Conservation (phyloP, 2,888 invertebrate genomes). For the Capitulum mitella region DNA sequence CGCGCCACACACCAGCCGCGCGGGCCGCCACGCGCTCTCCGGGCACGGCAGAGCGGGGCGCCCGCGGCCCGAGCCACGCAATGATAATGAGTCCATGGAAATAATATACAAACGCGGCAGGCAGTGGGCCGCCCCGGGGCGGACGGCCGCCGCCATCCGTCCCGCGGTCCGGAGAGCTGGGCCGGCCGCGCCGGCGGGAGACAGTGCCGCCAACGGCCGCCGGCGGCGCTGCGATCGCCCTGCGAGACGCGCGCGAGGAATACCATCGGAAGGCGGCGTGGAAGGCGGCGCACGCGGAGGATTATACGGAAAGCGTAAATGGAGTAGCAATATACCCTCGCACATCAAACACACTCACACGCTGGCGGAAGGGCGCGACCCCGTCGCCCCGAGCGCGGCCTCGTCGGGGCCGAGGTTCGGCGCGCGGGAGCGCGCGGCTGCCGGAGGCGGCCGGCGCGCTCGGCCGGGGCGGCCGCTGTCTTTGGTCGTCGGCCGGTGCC, state of each 20-base stretch:
- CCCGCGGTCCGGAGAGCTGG: too few relatives aligned
- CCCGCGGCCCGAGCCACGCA: neutral
- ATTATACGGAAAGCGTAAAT: constrained; percentile 14
- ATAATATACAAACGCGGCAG: neutral
- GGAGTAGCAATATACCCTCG: neutral
- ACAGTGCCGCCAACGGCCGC: neutral
- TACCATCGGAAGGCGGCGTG: neutral
- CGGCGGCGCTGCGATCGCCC: constrained; percentile 3
- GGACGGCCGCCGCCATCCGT: too few relatives aligned
- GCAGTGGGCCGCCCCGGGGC: too few relatives aligned
- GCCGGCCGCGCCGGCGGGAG: neutral
- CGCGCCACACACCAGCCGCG: too few relatives aligned
- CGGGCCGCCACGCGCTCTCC: neutral
- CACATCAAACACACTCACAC: neutral
- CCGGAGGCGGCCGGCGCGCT: neutral
- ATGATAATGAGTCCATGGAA: constrained; percentile 7
- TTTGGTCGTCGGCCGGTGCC: neutral
- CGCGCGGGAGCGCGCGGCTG: neutral
- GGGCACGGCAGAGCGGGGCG: neutral
- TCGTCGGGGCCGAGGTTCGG: too few relatives aligned
- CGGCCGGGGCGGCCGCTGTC: neutral
- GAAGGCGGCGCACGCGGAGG: neutral
- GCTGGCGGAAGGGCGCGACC: neutral
- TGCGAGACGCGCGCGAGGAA: neutral
- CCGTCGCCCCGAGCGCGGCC: too few relatives aligned